Conservation (phyloP, 2,888 invertebrate genomes). For the Rhingia campestris region DNA sequence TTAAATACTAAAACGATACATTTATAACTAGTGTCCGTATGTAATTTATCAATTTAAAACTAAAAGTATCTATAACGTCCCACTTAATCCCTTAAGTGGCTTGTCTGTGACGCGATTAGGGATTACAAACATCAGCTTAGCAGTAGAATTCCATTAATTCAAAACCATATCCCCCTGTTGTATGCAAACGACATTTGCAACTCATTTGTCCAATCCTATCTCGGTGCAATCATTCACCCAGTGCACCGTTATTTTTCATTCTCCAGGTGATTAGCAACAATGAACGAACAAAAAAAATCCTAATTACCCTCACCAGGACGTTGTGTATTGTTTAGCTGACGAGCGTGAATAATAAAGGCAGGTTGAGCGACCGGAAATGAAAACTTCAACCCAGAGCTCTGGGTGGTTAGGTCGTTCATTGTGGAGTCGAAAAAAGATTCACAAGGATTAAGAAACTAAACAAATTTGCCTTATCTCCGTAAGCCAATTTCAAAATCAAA, state of each 20-base stretch:
- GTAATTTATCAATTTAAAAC: no score
- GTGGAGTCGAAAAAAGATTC: background rate
- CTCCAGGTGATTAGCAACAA: constrained; percentile 52
- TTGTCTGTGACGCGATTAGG: no score
- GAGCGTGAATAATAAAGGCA: constrained; percentile 28
- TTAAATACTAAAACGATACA: no score
- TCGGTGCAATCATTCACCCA: constrained; percentile 52
- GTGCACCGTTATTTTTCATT: constrained; percentile 51
- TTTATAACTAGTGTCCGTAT: no score
- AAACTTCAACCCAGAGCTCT: constrained; percentile 4
- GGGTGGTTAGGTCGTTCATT: background rate
- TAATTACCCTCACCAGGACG: constrained; percentile 49
- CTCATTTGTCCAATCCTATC: constrained; percentile 64
- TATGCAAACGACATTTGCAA: constrained; percentile 28
- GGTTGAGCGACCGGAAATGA: constrained; percentile 30
- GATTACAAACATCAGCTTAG: no score
- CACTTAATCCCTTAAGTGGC: background rate
- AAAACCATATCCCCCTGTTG: background rate
- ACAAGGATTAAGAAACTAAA: constrained; percentile 34
- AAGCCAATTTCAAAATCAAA: constrained; percentile 43
- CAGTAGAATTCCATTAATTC: constrained; percentile 22
- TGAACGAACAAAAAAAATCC: background rate
- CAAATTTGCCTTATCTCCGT: constrained; percentile 32
- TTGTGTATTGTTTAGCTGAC: constrained; percentile 44
- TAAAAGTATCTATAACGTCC: no score